Evolutionary conservation across 2,797 vertebrate species (phyloP), one percentile per base, ranked within the genome.

Genomic region (Molossus molossus): DNA sequence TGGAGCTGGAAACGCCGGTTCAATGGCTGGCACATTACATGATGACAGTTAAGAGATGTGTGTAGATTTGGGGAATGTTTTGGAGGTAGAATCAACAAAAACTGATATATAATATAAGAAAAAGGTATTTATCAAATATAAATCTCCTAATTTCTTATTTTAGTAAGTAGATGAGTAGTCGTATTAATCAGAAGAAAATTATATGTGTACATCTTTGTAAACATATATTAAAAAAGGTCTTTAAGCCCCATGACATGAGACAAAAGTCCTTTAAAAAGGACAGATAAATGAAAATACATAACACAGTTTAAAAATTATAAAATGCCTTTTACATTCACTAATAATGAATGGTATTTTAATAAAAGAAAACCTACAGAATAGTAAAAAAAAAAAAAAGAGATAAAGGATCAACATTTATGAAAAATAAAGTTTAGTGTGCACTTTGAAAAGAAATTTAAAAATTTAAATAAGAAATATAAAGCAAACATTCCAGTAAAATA

Each of bases 391-490:
- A 82, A 79, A 72, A 76, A 48, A 70, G 29, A 57, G 45, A 50
- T 67, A 57, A 45, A 79, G 2, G 1, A 37, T 65, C 50, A 65
- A 64, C 6, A 70, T 75, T 65, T 33, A 82, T 65, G 25, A 5
- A 85, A 96, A 93, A 53, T 70, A 76, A 82, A 80, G 20, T 6
- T 83, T 69, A 58, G 5, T 58, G 12, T 88, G 37, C 18, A 62
- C 60, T 53, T 90, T 94, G 33, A 62, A 84, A 81, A 69, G 20
- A 95, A 81, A 70, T 73, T 48, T 70, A 20, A 69, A 64, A 60
- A 29, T 80, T 92, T 57, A 90, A 92, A 27, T 69, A 82, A 88
- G 25, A 81, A 94, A 72, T 65, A 80, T 87, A 81, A 57, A n/a
- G 11, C 18, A 84, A 81, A 65, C 3, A n/a, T 17, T 75, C 27